These are phyloP conservation scores for Drosophila neotestacea DNA, from an alignment of 2,888 invertebrate species.

Conservation along the genomic window DNA sequence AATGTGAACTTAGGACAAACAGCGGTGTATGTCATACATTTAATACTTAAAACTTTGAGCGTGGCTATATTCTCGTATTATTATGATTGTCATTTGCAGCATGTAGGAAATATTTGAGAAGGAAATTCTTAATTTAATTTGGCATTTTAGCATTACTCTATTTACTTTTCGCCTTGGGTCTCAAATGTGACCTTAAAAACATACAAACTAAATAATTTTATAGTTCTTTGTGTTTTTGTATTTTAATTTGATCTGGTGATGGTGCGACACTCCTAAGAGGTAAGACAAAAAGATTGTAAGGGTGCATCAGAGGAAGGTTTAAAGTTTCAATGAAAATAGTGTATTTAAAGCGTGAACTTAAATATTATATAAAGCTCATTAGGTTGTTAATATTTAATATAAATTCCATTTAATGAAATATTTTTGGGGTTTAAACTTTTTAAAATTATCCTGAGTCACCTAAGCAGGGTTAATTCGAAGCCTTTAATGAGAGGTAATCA, in stretches of 20 bases:
- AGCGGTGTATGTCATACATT: not conserved
- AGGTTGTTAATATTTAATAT: not conserved
- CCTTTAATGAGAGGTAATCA: not conserved
- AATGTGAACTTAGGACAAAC: not conserved
- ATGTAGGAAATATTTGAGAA: not conserved
- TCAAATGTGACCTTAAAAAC: not conserved
- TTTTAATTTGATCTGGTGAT: too few species aligned
- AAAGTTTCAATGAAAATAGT: not conserved
- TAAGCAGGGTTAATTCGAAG: too few species aligned
- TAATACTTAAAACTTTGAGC: not conserved
- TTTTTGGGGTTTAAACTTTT: too few species aligned
- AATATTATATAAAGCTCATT: not conserved
- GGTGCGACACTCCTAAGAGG: too few species aligned
- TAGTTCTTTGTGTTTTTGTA: not conserved
- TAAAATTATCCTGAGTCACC: too few species aligned
- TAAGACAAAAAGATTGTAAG: too few species aligned
- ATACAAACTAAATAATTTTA: not conserved
- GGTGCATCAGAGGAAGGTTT: not conserved
- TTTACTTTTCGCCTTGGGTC: not conserved
- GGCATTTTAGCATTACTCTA: not conserved
- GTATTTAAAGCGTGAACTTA: not conserved
- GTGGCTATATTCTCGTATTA: not conserved
- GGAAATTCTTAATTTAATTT: not conserved
- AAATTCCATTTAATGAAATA: not conserved
- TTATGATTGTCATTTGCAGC: slow-evolving; percentile 12